phyloP scores from a whole-genome alignment of 2,113 vertebrate genomes.

The Ceyx margarethae region DNA sequence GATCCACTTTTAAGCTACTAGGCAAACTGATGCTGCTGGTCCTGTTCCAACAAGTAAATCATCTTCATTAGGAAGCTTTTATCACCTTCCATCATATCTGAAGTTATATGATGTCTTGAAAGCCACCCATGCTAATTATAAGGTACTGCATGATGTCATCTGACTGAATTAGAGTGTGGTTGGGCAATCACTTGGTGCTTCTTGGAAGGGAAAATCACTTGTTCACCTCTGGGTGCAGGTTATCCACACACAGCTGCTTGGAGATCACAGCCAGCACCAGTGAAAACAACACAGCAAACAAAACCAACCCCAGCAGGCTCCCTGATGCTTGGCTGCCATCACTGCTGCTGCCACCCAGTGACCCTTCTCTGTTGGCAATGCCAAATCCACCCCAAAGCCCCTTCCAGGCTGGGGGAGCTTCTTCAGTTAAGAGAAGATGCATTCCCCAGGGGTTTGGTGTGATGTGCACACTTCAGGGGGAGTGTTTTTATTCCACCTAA shows the following conservation, averaged over 20 bases:
- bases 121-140: constrained; percentile 96
- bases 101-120: constrained; percentile 95
- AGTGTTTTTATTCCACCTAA: not conserved
- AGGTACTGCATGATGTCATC: constrained; percentile 72
- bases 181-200: not conserved
- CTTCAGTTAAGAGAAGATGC: not conserved
- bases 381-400: fast-evolving
- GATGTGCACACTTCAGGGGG: not conserved
- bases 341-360: not conserved
- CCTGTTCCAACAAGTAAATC: constrained; percentile 86
- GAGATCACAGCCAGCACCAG: not conserved
- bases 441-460: not conserved
- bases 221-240: not conserved
- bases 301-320: not conserved
- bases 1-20: constrained; percentile 72
- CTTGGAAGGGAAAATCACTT: not conserved
- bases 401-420: not conserved
- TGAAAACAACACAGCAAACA: not conserved
- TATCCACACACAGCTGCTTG: not conserved
- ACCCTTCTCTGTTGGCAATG: not conserved
- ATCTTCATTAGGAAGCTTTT: constrained; percentile 90
- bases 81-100: constrained; percentile 92
- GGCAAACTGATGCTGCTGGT: constrained; percentile 82
- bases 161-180: not conserved
- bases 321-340: not conserved